A percentile compares a stretch with the other conserved stretches of the same genome.
Conservation (phyloP, 2,113 vertebrate species). For the Otolemur garnettii region DNA sequence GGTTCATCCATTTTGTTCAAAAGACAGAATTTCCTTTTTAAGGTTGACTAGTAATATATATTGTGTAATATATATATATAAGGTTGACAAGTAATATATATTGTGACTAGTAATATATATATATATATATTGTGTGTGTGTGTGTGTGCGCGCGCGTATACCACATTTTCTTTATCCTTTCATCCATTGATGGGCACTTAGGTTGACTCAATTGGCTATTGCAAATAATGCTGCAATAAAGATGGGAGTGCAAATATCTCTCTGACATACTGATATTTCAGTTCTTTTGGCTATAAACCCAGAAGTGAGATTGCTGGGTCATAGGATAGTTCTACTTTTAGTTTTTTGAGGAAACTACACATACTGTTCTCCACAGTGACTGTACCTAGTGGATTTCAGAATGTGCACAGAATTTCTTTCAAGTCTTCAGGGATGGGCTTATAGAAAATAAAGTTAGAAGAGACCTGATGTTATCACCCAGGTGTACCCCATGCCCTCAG, state of each 20-base stretch:
- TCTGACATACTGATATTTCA: not conserved
- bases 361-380: not conserved
- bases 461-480: not conserved
- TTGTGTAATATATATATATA: too few species aligned
- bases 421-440: not conserved
- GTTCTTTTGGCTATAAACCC: not conserved
- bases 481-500: not conserved
- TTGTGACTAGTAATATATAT: too few species aligned
- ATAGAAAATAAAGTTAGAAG: not conserved
- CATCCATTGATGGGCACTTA: not conserved
- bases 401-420: not conserved
- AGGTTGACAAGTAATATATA: too few species aligned
- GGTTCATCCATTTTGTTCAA: not conserved
- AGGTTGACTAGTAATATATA: not conserved
- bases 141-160: too few species aligned
- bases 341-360: not conserved
- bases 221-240: not conserved
- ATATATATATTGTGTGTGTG: too few species aligned
- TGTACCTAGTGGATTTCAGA: conserved; percentile 12
- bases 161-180: not conserved
- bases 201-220: not conserved
- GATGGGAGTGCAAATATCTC: not conserved
- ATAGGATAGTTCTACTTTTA: not conserved
- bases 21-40: not conserved
- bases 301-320: not conserved